Percentiles rank a stretch among this genome's conserved stretches.
Evolutionary conservation across 1,140 invertebrate species (phyloP).

Genomic region (Diprion similis): DNA sequence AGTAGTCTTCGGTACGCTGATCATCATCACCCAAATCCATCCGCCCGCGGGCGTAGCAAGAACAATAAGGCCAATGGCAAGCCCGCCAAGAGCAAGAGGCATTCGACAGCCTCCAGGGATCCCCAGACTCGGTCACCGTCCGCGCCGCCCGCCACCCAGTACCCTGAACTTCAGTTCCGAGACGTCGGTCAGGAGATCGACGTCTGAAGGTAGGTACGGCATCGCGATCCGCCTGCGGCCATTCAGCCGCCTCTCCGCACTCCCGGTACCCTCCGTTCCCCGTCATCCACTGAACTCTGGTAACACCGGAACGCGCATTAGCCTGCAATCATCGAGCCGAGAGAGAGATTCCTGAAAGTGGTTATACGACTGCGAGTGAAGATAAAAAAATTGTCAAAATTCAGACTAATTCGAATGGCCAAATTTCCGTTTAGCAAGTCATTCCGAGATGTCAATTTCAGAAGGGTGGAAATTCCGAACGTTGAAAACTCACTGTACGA

Average conservation of each 20-base stretch:
- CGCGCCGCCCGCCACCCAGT: conserved; percentile 63
- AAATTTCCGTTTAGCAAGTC: no score
- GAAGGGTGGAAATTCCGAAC: no score
- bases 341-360: no score
- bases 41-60: background rate
- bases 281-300: no score
- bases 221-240: background rate
- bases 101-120: conserved; percentile 33
- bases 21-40: background rate
- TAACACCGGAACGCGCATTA: no score
- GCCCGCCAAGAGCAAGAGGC: conserved; percentile 34
- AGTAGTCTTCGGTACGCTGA: background rate
- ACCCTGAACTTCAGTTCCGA: conserved; percentile 79
- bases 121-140: conserved; percentile 35
- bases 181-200: conserved; percentile 79
- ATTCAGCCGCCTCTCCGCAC: no score
- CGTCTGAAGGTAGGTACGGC: conserved; percentile 66
- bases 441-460: no score
- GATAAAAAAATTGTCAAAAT: no score
- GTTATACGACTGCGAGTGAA: no score
- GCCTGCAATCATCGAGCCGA: no score
- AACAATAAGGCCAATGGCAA: conserved; percentile 27
- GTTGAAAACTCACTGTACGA: no score
- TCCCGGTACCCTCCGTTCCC: background rate
- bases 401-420: no score